Evolutionary conservation across 2,113 vertebrate species (phyloP).

Genomic region (Scophthalmus maximus): DNA sequence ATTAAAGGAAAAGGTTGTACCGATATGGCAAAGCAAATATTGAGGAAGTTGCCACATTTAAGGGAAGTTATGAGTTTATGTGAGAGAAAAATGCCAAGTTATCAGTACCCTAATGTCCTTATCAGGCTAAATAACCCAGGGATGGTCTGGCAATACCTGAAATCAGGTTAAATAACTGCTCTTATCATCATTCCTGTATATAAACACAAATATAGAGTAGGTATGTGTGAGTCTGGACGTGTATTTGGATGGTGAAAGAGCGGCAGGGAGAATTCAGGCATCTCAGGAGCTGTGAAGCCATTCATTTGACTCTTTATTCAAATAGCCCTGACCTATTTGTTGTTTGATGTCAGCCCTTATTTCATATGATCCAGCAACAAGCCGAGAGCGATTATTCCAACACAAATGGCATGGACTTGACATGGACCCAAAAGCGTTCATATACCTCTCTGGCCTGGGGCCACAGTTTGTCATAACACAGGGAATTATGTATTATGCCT

Average conservation of each 20-base stretch:
- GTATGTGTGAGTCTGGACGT: neutral
- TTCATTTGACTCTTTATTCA: constrained; percentile 76
- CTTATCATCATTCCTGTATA: neutral
- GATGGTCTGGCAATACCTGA: neutral
- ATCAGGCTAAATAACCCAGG: neutral
- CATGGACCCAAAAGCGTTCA: constrained; percentile 80
- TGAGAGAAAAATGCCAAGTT: too few species aligned
- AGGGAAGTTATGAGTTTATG: too few species aligned
- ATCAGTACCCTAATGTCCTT: neutral
- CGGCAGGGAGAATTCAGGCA: constrained; percentile 5
- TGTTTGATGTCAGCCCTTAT: constrained; percentile 71
- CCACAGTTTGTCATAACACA: constrained; percentile 84
- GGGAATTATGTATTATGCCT: constrained; percentile 86
- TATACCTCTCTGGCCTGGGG: constrained; percentile 76
- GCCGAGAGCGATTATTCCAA: constrained; percentile 79
- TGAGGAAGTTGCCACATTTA: too few species aligned
- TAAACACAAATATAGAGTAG: neutral
- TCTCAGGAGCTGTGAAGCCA: constrained; percentile 45
- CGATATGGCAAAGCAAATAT: too few species aligned
- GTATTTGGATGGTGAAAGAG: neutral
- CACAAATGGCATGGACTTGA: constrained; percentile 80
- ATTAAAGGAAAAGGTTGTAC: too few species aligned
- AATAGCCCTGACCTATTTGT: constrained; percentile 77
- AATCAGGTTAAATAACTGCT: constrained; percentile 2
- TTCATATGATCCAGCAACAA: constrained; percentile 70